These are phyloP conservation scores for Rallus limicola DNA, from an alignment of 2,113 vertebrate genomes.

Conservation along the genomic window DNA sequence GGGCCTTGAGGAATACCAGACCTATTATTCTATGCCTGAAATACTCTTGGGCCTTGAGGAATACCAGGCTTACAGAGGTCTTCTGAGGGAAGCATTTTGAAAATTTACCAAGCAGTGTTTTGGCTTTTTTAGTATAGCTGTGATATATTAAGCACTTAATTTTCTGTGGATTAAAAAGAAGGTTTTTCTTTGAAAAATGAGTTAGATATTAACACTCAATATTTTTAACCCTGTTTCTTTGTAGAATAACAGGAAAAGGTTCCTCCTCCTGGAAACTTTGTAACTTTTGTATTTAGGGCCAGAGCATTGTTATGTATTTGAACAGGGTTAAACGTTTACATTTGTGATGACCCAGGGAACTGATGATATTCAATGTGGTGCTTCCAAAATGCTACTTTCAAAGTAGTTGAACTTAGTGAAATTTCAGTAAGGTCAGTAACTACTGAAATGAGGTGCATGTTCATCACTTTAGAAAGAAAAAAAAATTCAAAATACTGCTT, in stretches of 20 bases:
- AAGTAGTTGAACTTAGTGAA: background rate
- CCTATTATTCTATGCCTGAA: slow-evolving; percentile 7
- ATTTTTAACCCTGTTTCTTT: background rate
- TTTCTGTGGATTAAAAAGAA: background rate
- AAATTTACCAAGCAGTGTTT: background rate
- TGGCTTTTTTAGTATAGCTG: background rate
- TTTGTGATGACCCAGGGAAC: background rate
- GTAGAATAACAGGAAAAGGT: slow-evolving; percentile 35
- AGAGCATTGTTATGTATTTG: background rate
- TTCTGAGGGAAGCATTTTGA: background rate
- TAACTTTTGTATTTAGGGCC: background rate
- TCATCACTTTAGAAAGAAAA: background rate
- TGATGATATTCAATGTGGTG: background rate
- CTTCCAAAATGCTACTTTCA: background rate
- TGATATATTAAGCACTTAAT: background rate
- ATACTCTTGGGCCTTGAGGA: background rate
- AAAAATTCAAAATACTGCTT: background rate
- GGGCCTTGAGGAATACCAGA: slow-evolving; percentile 41
- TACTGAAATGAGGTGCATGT: background rate
- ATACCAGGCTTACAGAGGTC: background rate
- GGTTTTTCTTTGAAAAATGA: fast-evolving
- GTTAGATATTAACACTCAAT: background rate
- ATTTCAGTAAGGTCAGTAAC: background rate
- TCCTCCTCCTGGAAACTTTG: background rate
- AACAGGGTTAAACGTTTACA: background rate